These are phyloP conservation scores for Bugulina stolonifera DNA, from an alignment of 2,888 invertebrate species.

Conservation along the genomic window DNA sequence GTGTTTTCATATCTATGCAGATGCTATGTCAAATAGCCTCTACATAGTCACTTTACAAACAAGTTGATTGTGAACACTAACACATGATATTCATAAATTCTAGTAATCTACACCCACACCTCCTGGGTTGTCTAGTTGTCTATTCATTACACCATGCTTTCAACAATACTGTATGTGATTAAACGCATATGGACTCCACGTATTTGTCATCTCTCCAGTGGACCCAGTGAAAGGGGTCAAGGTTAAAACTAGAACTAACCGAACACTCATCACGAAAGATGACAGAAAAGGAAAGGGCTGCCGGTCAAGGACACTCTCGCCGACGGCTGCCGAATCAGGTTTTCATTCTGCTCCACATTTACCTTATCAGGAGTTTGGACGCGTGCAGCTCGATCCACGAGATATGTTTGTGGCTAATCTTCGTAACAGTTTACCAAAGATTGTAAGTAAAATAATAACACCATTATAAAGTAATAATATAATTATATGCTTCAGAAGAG, in stretches of 20 bases:
- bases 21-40: too few species aligned
- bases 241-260: neutral
- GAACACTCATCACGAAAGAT: neutral
- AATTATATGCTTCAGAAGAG: too few species aligned
- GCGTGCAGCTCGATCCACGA: neutral
- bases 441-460: neutral
- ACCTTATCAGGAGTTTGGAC: neutral
- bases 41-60: too few species aligned
- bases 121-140: too few species aligned
- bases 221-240: neutral
- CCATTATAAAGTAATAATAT: neutral
- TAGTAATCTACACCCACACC: too few species aligned
- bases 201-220: neutral
- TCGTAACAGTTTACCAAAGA: neutral
- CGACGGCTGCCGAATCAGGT: neutral
- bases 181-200: too few species aligned
- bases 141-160: too few species aligned
- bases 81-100: too few species aligned
- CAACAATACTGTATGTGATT: too few species aligned
- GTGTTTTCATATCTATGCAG: too few species aligned
- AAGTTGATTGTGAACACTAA: too few species aligned
- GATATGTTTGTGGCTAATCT: conserved; percentile 7
- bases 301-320: neutral
- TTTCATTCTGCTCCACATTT: neutral
- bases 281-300: neutral